Evolutionary conservation across 2,113 vertebrate genomes (phyloP).

Genomic region (Lasiurus cinereus): DNA sequence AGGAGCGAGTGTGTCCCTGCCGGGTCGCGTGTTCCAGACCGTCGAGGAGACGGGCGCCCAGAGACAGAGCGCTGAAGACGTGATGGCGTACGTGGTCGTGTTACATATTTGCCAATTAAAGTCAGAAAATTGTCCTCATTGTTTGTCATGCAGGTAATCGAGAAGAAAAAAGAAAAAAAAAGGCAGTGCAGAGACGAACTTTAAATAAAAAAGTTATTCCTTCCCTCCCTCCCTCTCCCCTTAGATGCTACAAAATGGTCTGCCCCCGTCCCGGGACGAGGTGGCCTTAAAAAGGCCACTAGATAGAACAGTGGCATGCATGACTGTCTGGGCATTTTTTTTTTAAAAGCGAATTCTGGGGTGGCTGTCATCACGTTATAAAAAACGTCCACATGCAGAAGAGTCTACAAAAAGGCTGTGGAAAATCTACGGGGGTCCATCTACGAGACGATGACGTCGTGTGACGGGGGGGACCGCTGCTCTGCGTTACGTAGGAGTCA

Average conservation of each 20-base stretch:
- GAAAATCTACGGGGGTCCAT: slow-evolving; percentile 84
- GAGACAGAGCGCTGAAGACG: slow-evolving; percentile 87
- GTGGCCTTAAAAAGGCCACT: slow-evolving; percentile 87
- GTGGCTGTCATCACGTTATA: slow-evolving; percentile 88
- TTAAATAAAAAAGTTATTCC: slow-evolving; percentile 87
- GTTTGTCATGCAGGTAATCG: slow-evolving; percentile 89
- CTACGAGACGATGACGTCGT: too few species aligned
- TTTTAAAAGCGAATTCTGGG: slow-evolving; percentile 87
- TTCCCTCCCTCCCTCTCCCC: slow-evolving; percentile 81
- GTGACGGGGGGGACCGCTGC: slow-evolving; percentile 83
- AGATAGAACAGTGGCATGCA: slow-evolving; percentile 93
- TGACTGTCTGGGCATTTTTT: slow-evolving; percentile 79
- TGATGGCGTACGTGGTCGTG: slow-evolving; percentile 87
- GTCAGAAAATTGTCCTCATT: slow-evolving; percentile 86
- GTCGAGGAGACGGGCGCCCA: neutral
- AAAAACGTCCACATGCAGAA: slow-evolving; percentile 91
- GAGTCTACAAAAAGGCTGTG: slow-evolving; percentile 87
- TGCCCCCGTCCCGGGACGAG: slow-evolving; percentile 83
- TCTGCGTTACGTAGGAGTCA: slow-evolving; percentile 88
- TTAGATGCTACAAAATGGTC: slow-evolving; percentile 82
- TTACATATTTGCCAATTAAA: slow-evolving; percentile 89
- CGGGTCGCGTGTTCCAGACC: too few species aligned
- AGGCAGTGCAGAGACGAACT: slow-evolving; percentile 86
- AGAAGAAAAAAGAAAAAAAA: slow-evolving; percentile 73
- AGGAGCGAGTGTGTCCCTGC: slow-evolving; percentile 60